phyloP scores from a whole-genome alignment of 1,140 invertebrate genomes.

The Onthophagus taurus region DNA sequence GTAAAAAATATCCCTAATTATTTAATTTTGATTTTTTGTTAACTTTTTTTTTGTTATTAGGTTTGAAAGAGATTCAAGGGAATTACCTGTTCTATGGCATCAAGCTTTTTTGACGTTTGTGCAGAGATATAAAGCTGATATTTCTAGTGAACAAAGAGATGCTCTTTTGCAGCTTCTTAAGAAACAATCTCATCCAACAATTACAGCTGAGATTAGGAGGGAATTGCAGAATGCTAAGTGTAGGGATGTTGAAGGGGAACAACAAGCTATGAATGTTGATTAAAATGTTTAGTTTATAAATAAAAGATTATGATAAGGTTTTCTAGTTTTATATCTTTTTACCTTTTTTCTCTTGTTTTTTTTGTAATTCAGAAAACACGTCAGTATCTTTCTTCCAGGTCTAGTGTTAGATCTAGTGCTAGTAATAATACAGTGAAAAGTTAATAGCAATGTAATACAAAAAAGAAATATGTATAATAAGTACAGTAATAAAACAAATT shows the following conservation, averaged over 20 bases:
- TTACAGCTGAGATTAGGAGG: constrained; percentile 76
- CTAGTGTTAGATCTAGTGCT: too few species aligned
- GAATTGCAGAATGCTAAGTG: constrained; percentile 77
- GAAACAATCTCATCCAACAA: constrained; percentile 66
- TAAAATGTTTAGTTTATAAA: neutral
- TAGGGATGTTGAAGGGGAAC: constrained; percentile 58
- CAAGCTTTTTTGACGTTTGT: constrained; percentile 90
- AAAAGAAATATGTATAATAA: too few species aligned
- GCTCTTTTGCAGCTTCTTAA: constrained; percentile 68
- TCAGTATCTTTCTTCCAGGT: too few species aligned
- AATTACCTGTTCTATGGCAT: constrained; percentile 94
- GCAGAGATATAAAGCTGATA: constrained; percentile 91
- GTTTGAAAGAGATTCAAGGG: constrained; percentile 72
- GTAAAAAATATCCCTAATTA: constrained; percentile 40
- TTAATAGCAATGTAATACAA: too few species aligned
- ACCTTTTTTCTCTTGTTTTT: too few species aligned
- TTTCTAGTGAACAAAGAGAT: constrained; percentile 87
- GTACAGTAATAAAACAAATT: too few species aligned
- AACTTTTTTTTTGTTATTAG: constrained; percentile 42
- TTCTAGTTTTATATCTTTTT: neutral
- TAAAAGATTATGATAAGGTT: too few species aligned
- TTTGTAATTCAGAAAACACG: too few species aligned
- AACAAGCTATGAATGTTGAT: constrained; percentile 12
- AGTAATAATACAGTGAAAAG: too few species aligned
- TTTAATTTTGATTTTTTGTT: constrained; percentile 7